A percentile compares a stretch with the other conserved stretches of the same genome.
Evolutionary conservation across 2,888 invertebrate genomes (phyloP).

Genomic region (Hermaeophaga mercurialis): DNA sequence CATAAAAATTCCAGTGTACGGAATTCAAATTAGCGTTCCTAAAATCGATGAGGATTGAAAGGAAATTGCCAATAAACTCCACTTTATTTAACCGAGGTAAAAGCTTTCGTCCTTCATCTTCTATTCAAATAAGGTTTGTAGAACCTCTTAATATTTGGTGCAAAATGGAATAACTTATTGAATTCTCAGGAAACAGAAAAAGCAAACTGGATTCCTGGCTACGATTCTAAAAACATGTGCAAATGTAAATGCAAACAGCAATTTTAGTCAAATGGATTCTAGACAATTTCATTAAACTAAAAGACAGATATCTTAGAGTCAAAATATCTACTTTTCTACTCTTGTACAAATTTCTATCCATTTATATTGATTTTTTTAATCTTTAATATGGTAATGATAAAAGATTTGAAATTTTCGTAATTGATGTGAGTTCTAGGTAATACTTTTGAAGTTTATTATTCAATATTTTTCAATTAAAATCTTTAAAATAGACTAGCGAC

Average conservation of each 20-base stretch:
- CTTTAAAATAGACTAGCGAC: too few relatives aligned
- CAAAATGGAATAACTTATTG: slow-evolving; percentile 40
- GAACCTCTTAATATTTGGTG: slow-evolving; percentile 39
- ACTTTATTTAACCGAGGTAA: slow-evolving; percentile 39
- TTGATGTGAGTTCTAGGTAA: too few relatives aligned
- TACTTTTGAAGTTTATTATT: too few relatives aligned
- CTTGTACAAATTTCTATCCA: too few relatives aligned
- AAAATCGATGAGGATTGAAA: slow-evolving; percentile 36
- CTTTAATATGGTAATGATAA: too few relatives aligned
- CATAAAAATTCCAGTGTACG: slow-evolving; percentile 32
- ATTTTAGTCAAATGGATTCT: slow-evolving; percentile 47
- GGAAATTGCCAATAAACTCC: slow-evolving; percentile 40
- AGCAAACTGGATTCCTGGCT: slow-evolving; percentile 32
- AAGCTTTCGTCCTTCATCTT: slow-evolving; percentile 38
- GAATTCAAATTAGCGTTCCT: slow-evolving; percentile 32
- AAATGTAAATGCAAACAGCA: slow-evolving; percentile 41
- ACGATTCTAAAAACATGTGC: slow-evolving; percentile 36
- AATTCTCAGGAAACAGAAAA: slow-evolving; percentile 33
- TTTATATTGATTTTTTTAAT: too few relatives aligned
- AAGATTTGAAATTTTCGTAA: too few relatives aligned
- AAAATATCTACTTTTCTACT: too few relatives aligned
- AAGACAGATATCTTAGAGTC: too few relatives aligned
- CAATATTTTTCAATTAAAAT: too few relatives aligned
- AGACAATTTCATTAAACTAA: slow-evolving; percentile 48
- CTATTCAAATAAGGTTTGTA: slow-evolving; percentile 38